These are phyloP conservation scores for Ia io DNA, from an alignment of 2,113 vertebrate species.

Conservation along the genomic window DNA sequence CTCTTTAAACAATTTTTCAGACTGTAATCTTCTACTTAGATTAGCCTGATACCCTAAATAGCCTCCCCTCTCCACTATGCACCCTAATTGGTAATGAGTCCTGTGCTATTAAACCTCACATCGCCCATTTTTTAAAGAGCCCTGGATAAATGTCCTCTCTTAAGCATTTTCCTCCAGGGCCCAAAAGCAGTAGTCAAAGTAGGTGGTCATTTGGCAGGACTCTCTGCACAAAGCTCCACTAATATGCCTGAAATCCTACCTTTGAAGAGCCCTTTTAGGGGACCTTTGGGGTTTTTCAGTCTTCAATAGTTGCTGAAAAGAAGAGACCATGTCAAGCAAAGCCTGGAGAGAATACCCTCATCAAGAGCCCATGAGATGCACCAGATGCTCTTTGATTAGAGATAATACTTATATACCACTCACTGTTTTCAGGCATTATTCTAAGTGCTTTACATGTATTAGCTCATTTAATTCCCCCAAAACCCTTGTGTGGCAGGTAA, in stretches of 20 bases:
- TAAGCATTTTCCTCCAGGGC: slow-evolving; percentile 35
- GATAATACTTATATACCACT: neutral
- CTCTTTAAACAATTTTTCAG: slow-evolving; percentile 74
- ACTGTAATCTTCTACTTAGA: slow-evolving; percentile 64
- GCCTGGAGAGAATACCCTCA: neutral
- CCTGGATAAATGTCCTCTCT: slow-evolving; percentile 41
- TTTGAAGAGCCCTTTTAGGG: neutral
- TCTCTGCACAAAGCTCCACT: slow-evolving; percentile 31
- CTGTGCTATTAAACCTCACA: slow-evolving; percentile 48
- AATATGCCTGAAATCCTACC: slow-evolving; percentile 24
- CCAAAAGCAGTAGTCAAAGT: slow-evolving; percentile 37
- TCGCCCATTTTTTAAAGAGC: slow-evolving; percentile 32
- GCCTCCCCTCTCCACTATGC: slow-evolving; percentile 22
- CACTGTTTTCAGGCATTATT: neutral
- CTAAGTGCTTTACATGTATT: neutral
- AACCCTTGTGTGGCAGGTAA: neutral
- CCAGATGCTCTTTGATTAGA: neutral
- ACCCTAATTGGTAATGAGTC: slow-evolving; percentile 49
- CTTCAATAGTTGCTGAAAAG: slow-evolving; percentile 9
- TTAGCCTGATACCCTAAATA: slow-evolving; percentile 33
- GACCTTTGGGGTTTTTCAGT: neutral
- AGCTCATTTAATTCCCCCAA: neutral
- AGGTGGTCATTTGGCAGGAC: slow-evolving; percentile 22
- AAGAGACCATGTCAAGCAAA: slow-evolving; percentile 5
- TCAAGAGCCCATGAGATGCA: neutral